Percentiles rank a stretch among this genome's conserved stretches.
Conservation (phyloP, 2,113 vertebrate genomes). For the Myxocyprinus asiaticus region DNA sequence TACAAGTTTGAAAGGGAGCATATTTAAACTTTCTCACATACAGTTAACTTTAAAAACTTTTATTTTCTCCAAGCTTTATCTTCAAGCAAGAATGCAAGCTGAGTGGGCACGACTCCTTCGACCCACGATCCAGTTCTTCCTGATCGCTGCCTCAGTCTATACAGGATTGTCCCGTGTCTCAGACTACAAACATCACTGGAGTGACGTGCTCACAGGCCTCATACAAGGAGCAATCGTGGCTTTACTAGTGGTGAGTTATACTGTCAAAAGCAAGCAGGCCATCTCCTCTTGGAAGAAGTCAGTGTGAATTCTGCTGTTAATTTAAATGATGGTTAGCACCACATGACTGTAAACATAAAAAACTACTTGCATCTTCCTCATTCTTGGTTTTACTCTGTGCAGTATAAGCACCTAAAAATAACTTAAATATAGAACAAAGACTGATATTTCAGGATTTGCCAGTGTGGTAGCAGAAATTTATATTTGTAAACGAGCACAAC, state of each 20-base stretch:
- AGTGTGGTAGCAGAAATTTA: neutral
- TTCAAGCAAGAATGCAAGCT: conserved; percentile 88
- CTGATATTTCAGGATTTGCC: neutral
- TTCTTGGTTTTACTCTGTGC: neutral
- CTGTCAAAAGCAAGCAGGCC: neutral
- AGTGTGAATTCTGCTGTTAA: neutral
- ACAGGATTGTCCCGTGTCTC: conserved; percentile 95
- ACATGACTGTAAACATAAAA: neutral
- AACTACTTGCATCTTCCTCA: neutral
- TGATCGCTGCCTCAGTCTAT: conserved; percentile 85
- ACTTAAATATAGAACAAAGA: neutral
- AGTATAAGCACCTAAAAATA: neutral
- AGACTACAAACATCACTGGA: conserved; percentile 98
- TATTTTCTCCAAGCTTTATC: conserved; percentile 81
- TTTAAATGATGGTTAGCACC: neutral
- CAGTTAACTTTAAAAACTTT: neutral
- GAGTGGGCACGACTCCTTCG: conserved; percentile 92
- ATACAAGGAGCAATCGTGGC: conserved; percentile 90
- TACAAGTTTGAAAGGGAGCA: neutral
- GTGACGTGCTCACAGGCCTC: conserved; percentile 90
- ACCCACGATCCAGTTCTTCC: conserved; percentile 90
- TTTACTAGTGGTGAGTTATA: conserved; percentile 84
- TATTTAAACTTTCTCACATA: neutral
- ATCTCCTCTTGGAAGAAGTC: neutral
- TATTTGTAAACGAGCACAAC: too few species aligned